These are phyloP conservation scores for Burhinus bistriatus DNA, from an alignment of 2,113 vertebrate genomes.

Conservation along the genomic window DNA sequence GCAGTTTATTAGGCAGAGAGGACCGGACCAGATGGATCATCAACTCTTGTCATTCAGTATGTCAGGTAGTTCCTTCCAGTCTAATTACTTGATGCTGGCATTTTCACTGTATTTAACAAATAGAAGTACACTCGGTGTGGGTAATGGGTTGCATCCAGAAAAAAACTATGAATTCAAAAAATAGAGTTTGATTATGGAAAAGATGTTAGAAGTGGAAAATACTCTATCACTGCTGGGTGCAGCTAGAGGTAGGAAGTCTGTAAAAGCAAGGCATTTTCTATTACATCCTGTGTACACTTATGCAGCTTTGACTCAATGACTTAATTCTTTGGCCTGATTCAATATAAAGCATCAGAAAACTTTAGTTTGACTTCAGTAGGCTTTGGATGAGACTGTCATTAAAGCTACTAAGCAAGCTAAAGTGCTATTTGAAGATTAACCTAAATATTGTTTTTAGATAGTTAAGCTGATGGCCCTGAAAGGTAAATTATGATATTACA, in stretches of 20 bases:
- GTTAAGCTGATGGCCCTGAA: background rate
- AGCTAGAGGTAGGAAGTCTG: background rate
- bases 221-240: background rate
- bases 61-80: background rate
- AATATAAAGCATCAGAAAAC: background rate
- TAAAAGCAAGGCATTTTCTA: background rate
- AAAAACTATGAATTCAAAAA: background rate
- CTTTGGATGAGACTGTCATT: background rate
- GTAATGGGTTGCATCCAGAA: background rate
- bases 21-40: background rate
- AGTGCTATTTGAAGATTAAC: background rate
- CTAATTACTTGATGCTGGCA: background rate
- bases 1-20: background rate
- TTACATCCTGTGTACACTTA: background rate
- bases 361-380: background rate
- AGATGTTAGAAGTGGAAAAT: background rate
- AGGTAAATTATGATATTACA: background rate
- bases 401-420: background rate
- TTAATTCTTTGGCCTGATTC: background rate
- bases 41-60: background rate
- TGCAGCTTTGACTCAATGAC: background rate
- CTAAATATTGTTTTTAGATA: background rate
- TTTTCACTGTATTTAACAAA: background rate
- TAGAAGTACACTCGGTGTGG: background rate
- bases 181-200: background rate